Conservation (phyloP, 2,797 vertebrate genomes). For the Gymnocypris eckloni region DNA sequence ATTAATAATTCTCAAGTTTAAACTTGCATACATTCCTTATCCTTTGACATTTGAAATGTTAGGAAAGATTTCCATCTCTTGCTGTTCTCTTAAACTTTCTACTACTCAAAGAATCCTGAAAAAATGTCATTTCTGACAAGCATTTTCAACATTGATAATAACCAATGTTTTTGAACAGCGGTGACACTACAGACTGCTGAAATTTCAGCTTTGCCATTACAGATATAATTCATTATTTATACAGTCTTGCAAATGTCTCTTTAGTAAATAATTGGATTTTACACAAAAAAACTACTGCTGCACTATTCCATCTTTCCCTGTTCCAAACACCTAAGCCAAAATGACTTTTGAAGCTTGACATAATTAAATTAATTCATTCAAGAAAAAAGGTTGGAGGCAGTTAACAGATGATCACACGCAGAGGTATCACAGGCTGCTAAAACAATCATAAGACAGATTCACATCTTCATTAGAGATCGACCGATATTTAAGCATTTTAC, state of each 20-base stretch:
- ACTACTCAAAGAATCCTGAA: too few relatives aligned
- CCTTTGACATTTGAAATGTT: not conserved
- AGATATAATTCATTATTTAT: not conserved
- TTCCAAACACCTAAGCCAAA: not conserved
- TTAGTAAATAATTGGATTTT: not conserved
- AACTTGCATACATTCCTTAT: not conserved
- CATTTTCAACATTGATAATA: not conserved
- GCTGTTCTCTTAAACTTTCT: not conserved
- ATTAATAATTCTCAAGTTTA: not conserved
- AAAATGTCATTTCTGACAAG: too few relatives aligned
- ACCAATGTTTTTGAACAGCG: not conserved
- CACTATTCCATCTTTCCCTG: not conserved
- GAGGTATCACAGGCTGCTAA: not conserved
- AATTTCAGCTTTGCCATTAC: not conserved
- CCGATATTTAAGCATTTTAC: too few relatives aligned
- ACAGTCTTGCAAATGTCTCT: not conserved
- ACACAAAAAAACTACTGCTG: conserved; percentile 1
- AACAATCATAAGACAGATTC: not conserved
- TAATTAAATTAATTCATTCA: not conserved
- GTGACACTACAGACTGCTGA: too few relatives aligned
- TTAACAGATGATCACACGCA: conserved; percentile 11
- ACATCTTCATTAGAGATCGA: not conserved
- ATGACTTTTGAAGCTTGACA: not conserved
- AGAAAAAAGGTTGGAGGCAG: not conserved
- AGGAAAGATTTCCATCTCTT: not conserved